Evolutionary conservation across 2,888 invertebrate species (phyloP), one percentile per base, ranked within the genome.

Genomic region (Poecilobothrus nobilitatus): DNA sequence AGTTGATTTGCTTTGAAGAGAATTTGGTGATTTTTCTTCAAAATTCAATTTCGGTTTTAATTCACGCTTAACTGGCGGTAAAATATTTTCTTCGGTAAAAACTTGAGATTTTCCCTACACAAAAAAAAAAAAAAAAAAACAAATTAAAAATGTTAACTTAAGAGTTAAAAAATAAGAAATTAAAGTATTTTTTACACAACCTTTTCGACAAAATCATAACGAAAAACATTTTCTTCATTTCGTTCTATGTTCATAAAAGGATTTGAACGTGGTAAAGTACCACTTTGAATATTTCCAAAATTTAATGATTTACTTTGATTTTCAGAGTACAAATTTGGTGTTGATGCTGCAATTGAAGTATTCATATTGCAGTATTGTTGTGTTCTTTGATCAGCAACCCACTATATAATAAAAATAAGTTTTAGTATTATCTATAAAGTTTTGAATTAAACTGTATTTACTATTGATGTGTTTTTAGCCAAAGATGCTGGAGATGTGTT

Each of bases 31-130:
- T 65, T 77, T 80, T 63, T 79, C 80, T 70, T 80, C 80, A n/a
- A 74, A 62, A 69, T 70, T 74, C 1, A 74, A 71, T 74, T 80
- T 81, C 4, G 94, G 94, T 80, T 94, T 94, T 62, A 94, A 82
- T 64, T 89, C 90, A 67, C 94, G 85, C 78, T 94, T 90, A 34
- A 95, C 92, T 53, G 86, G 87, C 18, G 94, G 93, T 63, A 93
- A 76, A 70, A 78, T 77, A 44, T 73, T 62, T 74, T 75, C 33
- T 33, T 22, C 61, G 21, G 5, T 22, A 18, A 66, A 27, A 66
- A 27, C 44, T 22, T 41, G 34, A 12, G 44, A 64, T n/a, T 66
- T 63, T 1, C 62, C 20, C 63, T 66, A n/a, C n/a, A n/a, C n/a
- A n/a, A n/a, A n/a, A n/a, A 63, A 20, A 63, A 34, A 10, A 62